Base-by-base conservation (phyloP, 2,888 invertebrate genomes). In the Heliconius hortense region DNA sequence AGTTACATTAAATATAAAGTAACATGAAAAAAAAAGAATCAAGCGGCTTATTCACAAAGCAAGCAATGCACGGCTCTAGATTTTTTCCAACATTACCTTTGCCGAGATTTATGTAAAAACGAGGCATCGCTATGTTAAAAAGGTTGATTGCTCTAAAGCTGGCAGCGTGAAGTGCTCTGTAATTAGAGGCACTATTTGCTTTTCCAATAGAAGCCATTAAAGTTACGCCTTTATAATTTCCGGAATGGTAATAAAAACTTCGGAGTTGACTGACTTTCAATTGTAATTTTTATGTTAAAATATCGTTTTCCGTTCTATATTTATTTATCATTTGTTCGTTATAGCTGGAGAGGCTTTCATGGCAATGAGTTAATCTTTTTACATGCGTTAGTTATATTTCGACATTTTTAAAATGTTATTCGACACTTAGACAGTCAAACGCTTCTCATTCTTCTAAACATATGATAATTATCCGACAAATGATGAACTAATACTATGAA, bases 91-190 rank as follows among this genome's bases (percentile, higher is more conserved):
- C 39, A n/a, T n/a, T n/a, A 60, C 48, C 21, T 48, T 48, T n/a
- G 24, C 10, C 18, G 60, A 59, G 24, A 71, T 39, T 71, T 71
- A 64, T 74, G 26, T 26, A 59, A 70, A 74, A 74, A 64, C 13
- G 18, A 26, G 15, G 63, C n/a, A 7, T 59, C 70, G 18, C 28
- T n/a, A 64, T 59, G 43, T 66, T 62, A 74, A 74, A 75, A 64
- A 70, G 63, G 24, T 21, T 70, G 56, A 64, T 75, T 64, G 64
- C 70, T 71, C 28, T 56, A 18, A 74, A 48, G 63, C 64, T 64
- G 59, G 43, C 10, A 43, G 26, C 21, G 24, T 26, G 43, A 70
- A 71, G 71, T 39, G 21, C 60, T 62, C 39, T 62, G 39, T 71
- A 60, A 71, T 62, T 60, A 71, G 21, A 62, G 60, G 7, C 39